These are phyloP conservation scores for Electrophaes corylata DNA, from an alignment of 2,888 invertebrate genomes.

Conservation along the genomic window DNA sequence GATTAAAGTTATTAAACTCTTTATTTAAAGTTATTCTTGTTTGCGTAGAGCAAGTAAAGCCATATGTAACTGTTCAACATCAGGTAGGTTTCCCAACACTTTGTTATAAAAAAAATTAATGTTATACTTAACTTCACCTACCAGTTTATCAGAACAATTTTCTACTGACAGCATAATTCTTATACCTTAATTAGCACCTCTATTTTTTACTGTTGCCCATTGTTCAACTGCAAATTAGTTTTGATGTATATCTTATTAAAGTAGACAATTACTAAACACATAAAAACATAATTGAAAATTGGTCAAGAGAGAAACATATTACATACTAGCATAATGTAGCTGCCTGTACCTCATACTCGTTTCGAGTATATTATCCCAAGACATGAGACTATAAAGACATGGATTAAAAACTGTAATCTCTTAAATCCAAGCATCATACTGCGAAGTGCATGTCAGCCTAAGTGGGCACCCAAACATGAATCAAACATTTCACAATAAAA, in stretches of 20 bases:
- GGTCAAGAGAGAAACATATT: slow-evolving; percentile 6
- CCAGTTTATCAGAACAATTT: slow-evolving; percentile 6
- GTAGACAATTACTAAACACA: neutral
- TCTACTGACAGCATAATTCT: slow-evolving; percentile 13
- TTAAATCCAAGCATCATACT: neutral
- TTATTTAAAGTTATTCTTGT: too few relatives aligned
- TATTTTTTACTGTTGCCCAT: slow-evolving; percentile 10
- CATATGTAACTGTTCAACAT: too few relatives aligned
- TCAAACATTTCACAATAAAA: slow-evolving; percentile 12
- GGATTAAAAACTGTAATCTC: neutral
- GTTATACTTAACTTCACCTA: neutral
- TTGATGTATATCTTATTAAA: slow-evolving; percentile 14
- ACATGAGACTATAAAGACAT: too few relatives aligned
- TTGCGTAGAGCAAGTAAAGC: too few relatives aligned
- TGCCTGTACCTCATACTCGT: too few relatives aligned
- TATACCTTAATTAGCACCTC: slow-evolving; percentile 12
- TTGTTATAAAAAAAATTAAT: neutral
- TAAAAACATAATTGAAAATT: slow-evolving; percentile 10
- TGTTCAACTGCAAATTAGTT: slow-evolving; percentile 13
- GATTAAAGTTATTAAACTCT: too few relatives aligned
- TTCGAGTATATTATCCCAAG: too few relatives aligned
- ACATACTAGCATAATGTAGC: too few relatives aligned
- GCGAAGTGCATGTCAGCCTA: neutral
- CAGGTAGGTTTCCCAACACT: too few relatives aligned
- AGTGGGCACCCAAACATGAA: slow-evolving; percentile 4